Evolutionary conservation across 2,888 invertebrate genomes (phyloP).

Genomic region (Teinopalpus imperialis): DNA sequence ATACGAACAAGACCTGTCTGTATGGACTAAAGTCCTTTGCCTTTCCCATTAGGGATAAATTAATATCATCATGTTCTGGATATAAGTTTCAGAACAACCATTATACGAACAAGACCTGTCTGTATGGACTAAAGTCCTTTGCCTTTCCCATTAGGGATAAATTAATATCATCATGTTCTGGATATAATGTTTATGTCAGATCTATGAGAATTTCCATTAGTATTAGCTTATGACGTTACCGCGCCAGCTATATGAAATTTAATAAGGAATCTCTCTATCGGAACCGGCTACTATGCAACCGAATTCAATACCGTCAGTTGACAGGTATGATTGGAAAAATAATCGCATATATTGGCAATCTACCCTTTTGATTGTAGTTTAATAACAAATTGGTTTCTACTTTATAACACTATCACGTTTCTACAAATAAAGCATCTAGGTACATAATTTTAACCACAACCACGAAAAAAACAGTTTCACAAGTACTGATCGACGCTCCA

Average conservation of each 20-base stretch:
- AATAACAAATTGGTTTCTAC: too few relatives aligned
- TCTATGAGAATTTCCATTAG: slow-evolving; percentile 26
- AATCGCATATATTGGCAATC: too few relatives aligned
- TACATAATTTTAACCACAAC: slow-evolving; percentile 29
- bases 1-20: too few relatives aligned
- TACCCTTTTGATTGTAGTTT: too few relatives aligned
- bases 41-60: too few relatives aligned
- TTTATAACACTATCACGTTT: slow-evolving; percentile 4
- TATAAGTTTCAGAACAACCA: too few relatives aligned
- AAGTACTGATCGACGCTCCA: slow-evolving; percentile 40
- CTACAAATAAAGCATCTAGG: slow-evolving; percentile 18
- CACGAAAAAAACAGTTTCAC: slow-evolving; percentile 40
- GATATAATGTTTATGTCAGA: slow-evolving; percentile 20
- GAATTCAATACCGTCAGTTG: slow-evolving; percentile 34
- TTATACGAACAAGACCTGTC: too few relatives aligned
- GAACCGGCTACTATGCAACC: slow-evolving; percentile 33
- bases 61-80: too few relatives aligned
- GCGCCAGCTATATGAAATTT: slow-evolving; percentile 26
- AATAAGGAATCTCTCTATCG: slow-evolving; percentile 30
- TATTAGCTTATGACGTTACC: slow-evolving; percentile 17
- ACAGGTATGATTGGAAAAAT: slow-evolving; percentile 1
- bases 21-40: too few relatives aligned
- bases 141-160: too few relatives aligned
- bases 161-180: too few relatives aligned
- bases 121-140: too few relatives aligned